phyloP scores from a whole-genome alignment of 2,888 invertebrate genomes.

The Aelia acuminata region DNA sequence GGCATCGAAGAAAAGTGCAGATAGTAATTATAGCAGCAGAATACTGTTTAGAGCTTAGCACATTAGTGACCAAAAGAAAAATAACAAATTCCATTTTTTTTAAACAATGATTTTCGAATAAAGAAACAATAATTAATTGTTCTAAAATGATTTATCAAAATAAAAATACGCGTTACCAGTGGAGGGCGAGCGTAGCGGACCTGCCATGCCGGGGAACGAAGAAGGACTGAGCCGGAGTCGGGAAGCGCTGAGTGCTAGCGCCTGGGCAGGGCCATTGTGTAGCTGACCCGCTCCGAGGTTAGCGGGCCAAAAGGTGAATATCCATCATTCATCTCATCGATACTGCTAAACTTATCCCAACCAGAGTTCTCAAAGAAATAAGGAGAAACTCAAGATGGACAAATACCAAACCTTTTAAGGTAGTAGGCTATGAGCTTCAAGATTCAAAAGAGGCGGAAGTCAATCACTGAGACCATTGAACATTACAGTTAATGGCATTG shows the following conservation, averaged over 20 bases:
- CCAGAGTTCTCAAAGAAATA: not conserved
- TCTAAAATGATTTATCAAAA: not conserved
- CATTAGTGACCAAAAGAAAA: too few species aligned
- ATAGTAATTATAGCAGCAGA: too few species aligned
- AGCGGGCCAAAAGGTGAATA: conserved; percentile 16
- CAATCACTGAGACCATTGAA: too few species aligned
- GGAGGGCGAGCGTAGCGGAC: not conserved
- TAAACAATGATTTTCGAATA: too few species aligned
- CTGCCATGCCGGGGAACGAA: not conserved
- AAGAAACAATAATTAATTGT: not conserved
- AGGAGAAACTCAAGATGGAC: not conserved
- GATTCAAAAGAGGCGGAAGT: too few species aligned
- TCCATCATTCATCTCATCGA: not conserved
- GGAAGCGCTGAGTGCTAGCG: not conserved
- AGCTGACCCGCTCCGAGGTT: not conserved
- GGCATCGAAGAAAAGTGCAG: too few species aligned
- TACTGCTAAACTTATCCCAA: not conserved
- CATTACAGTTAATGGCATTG: too few species aligned
- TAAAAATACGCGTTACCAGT: not conserved
- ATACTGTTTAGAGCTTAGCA: too few species aligned
- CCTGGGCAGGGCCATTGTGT: not conserved
- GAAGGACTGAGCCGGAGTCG: not conserved
- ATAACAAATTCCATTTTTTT: not conserved
- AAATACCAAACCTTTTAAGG: not conserved
- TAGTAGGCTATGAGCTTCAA: too few species aligned